phyloP scores from a whole-genome alignment of 2,888 invertebrate species.

The Ichneumoninae sp. region DNA sequence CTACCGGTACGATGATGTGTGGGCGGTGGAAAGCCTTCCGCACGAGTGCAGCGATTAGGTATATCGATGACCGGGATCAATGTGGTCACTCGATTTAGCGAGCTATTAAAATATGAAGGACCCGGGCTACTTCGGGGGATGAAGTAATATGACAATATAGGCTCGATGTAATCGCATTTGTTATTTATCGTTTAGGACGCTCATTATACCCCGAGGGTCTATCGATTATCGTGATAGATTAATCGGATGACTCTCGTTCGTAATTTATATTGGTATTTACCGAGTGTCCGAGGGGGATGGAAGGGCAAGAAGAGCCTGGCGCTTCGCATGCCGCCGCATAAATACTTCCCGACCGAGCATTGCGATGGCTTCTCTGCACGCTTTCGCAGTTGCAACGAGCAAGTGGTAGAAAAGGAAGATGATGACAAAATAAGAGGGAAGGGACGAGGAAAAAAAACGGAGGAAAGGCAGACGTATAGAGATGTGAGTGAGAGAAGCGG shows the following conservation, averaged over 20 bases:
- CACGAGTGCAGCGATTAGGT: conserved; percentile 48
- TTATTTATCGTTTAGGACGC: conserved; percentile 43
- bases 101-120: conserved; percentile 38
- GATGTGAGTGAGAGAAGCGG: conserved; percentile 44
- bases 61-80: conserved; percentile 49
- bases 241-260: conserved; percentile 3
- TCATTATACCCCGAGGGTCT: conserved; percentile 23
- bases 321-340: conserved; percentile 49
- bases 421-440: conserved; percentile 31
- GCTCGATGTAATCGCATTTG: conserved; percentile 35
- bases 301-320: conserved; percentile 44
- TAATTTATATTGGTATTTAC: conserved; percentile 35
- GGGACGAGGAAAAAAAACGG: conserved; percentile 13
- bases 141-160: conserved; percentile 37
- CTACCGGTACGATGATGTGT: not conserved
- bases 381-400: conserved; percentile 48
- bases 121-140: conserved; percentile 21
- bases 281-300: conserved; percentile 35
- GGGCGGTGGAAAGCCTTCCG: conserved; percentile 4
- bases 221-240: conserved; percentile 44
- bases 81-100: conserved; percentile 35
- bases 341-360: conserved; percentile 46
- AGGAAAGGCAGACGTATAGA: conserved; percentile 44
- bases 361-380: conserved; percentile 22
- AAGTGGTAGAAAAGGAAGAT: conserved; percentile 50